Evolutionary conservation across 2,888 invertebrate species (phyloP), one percentile per base, ranked within the genome.

Genomic region (Acleris holmiana): DNA sequence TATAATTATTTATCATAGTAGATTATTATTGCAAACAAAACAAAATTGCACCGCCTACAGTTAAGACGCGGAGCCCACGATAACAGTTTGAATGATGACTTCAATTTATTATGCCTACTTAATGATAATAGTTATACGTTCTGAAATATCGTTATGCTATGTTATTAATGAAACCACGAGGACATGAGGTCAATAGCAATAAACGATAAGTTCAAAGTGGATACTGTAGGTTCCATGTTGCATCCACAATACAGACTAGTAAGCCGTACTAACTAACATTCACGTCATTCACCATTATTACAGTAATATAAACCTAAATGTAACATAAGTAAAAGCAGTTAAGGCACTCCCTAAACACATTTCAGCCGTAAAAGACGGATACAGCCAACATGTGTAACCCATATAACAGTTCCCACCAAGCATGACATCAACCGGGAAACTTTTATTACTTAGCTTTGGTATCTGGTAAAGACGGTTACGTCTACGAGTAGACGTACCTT

Each of bases 371-470:
- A 65, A 65, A 60, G 49, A 49, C 59, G 49, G 55, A 60, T 60
- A 59, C 48, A 19, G 59, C 49, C 54, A 65, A 60, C 65, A 65
- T 65, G 60, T 65, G 65, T 60, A 65, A 54, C 65, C 65, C 65
- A 60, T 60, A 49, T 65, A 65, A 55, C 54, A 48, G 35, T 65
- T 65, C 60, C 59, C 65, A 55, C 48, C 64, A 61, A 7, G 40
- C 59, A 65, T 65, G 59, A 65, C 60, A 65, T 65, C 65, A 65
- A 60, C 65, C 46, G 46, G 65, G 59, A 54, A 64, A 65, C 60
- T 65, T 65, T 60, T 60, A 65, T 60, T n/a, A n/a, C n/a, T n/a
- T 60, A 60, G 56, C 44, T 55, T 46, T 50, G 49, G 55, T 55
- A 65, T 60, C 59, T 60, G 44, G 55, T 41, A 50, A 15, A 35